Base-by-base conservation (phyloP, 1,140 invertebrate genomes). In the Nasonia vitripennis region DNA sequence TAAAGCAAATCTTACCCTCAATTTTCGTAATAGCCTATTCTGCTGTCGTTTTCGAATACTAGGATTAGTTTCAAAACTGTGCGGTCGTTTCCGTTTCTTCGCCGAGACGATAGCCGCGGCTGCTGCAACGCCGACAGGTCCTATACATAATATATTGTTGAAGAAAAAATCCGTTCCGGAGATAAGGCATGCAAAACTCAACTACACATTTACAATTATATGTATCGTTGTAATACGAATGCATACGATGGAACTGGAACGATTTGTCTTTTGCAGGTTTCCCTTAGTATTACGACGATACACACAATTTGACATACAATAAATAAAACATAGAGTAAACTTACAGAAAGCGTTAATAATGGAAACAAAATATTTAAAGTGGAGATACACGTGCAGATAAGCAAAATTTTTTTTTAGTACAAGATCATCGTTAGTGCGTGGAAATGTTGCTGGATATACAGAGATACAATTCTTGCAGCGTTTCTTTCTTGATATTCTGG, bases 41-140 rank as follows among this genome's bases (percentile, higher is more conserved):
- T 99, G 98, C 93, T 99, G 98, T 85, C 98, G 94, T 93, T 99
- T 99, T 87, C 98, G 94, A 81, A 99, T 98, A 68, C 98, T 99
- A 9, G 98, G 98, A 95, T 99, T 99, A 79, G 98, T 99, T 94
- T 99, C 98, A 94, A 99, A 99, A 89, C 97, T 97, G 93, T 99
- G 98, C 51, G 98, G 98, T 89, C 98, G 94, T 94, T 99, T 99
- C 87, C 98, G 95, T 91, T 99, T 99, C 91, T 99, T 99, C 0
- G 98, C 97, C 20, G 98, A 98, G 10, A 98, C 97, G 88, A 99
- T 99, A 20, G 98, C 98, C 41, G 98, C 98, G 6, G 98, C 98
- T 27, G 98, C 98, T 14, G 98, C 98, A 91, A 99, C 98, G 34
- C 98, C 98, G 84, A 99, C 97, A 0, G 98, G 98, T 84, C 98